A percentile compares a stretch with the other conserved stretches of the same genome.
Evolutionary conservation across 2,888 invertebrate genomes (phyloP).

Genomic region (Ophion slaviceki): DNA sequence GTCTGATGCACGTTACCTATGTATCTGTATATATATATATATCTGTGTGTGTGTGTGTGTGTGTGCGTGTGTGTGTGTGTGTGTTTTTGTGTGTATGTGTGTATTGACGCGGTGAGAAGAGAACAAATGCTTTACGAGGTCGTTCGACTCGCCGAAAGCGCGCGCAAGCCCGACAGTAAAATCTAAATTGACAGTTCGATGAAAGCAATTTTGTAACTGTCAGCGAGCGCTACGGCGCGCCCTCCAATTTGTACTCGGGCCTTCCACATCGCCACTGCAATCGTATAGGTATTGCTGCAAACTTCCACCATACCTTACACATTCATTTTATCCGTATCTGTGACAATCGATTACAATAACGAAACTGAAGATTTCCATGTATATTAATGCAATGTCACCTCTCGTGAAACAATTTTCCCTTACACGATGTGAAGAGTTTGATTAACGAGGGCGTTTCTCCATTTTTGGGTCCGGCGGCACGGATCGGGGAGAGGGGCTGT

Average conservation of each 20-base stretch:
- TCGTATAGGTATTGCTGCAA: neutral
- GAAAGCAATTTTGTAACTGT: conserved; percentile 67
- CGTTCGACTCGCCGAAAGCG: conserved; percentile 39
- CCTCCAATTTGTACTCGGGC: conserved; percentile 40
- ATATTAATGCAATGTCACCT: neutral
- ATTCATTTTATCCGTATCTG: neutral
- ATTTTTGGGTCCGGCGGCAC: neutral
- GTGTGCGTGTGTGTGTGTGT: neutral
- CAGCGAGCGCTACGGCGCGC: conserved; percentile 44
- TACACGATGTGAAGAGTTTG: too few relatives aligned
- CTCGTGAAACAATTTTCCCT: neutral
- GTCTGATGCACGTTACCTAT: conserved; percentile 29
- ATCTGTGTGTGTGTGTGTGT: neutral
- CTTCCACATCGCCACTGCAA: conserved; percentile 2
- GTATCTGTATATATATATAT: neutral
- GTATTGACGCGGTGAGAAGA: conserved; percentile 37
- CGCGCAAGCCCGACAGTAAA: conserved; percentile 53
- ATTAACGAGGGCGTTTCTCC: too few relatives aligned
- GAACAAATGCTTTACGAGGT: conserved; percentile 60
- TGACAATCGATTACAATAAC: neutral
- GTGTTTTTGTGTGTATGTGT: neutral
- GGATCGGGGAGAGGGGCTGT: too few relatives aligned
- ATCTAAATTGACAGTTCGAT: conserved; percentile 67
- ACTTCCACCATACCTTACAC: neutral
- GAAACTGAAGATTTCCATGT: neutral